Evolutionary conservation across 2,797 vertebrate genomes (phyloP).

Genomic region (Sus cebifrons): DNA sequence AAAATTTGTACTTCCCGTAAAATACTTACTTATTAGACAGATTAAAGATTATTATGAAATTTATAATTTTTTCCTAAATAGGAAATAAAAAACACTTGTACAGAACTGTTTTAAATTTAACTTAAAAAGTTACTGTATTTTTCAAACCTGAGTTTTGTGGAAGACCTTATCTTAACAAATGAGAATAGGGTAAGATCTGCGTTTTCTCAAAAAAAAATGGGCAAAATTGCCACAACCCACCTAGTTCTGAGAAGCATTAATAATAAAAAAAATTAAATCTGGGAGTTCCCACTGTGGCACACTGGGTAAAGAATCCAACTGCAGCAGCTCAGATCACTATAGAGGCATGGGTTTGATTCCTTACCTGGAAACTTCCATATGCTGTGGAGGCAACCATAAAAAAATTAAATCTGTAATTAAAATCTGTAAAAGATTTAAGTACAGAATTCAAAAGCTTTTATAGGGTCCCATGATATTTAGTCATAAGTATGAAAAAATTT

Average conservation of each 20-base stretch:
- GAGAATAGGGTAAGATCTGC: neutral
- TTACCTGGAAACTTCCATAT: too few relatives aligned
- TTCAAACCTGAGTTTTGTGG: neutral
- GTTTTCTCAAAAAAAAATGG: neutral
- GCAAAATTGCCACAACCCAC: neutral
- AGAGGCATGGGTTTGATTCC: too few relatives aligned
- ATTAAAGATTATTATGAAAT: neutral
- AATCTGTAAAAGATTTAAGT: neutral
- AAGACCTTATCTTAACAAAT: neutral
- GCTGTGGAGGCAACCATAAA: too few relatives aligned
- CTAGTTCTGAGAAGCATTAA: neutral
- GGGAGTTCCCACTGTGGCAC: too few relatives aligned
- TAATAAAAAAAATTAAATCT: neutral
- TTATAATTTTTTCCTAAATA: neutral
- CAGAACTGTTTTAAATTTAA: neutral
- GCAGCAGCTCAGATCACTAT: too few relatives aligned
- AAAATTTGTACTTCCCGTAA: conserved; percentile 9
- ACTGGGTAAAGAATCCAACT: too few relatives aligned
- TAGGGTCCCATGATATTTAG: neutral
- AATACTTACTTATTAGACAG: conserved; percentile 20
- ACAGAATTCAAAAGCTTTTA: neutral
- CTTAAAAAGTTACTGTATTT: neutral
- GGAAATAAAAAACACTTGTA: neutral
- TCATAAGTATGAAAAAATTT: neutral
- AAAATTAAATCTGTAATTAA: too few relatives aligned